Percentiles rank a stretch among this genome's conserved stretches.
Conservation (phyloP, 2,888 invertebrate species). For the Harmothoe impar region DNA sequence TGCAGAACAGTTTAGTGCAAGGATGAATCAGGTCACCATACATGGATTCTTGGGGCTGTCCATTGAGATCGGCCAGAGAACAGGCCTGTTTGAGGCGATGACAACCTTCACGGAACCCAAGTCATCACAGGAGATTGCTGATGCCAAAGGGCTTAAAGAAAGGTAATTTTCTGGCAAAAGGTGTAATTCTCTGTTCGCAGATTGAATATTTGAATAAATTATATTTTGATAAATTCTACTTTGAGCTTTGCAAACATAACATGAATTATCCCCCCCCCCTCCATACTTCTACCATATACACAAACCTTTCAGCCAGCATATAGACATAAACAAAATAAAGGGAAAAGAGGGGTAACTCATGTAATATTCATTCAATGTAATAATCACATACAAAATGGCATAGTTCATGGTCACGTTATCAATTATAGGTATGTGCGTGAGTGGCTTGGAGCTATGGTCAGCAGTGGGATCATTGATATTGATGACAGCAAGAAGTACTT, state of each 20-base stretch:
- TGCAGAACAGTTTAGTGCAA: background rate
- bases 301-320: no score
- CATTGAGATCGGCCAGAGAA: background rate
- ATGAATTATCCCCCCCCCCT: no score
- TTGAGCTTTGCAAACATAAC: no score
- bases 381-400: no score
- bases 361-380: no score
- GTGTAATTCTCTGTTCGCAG: no score
- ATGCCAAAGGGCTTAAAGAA: constrained; percentile 32
- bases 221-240: no score
- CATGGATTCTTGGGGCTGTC: background rate
- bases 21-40: background rate
- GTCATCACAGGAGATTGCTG: constrained; percentile 22
- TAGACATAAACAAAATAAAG: no score
- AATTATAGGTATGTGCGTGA: background rate
- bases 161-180: constrained; percentile 26
- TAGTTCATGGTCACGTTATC: no score
- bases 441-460: background rate
- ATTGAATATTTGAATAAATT: no score
- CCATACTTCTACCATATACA: no score
- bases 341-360: no score
- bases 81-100: constrained; percentile 1
- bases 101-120: background rate
- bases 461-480: background rate
- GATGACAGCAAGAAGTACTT: background rate